Conservation (phyloP, 2,888 invertebrate genomes). For the Eugnorisma glareosa region DNA sequence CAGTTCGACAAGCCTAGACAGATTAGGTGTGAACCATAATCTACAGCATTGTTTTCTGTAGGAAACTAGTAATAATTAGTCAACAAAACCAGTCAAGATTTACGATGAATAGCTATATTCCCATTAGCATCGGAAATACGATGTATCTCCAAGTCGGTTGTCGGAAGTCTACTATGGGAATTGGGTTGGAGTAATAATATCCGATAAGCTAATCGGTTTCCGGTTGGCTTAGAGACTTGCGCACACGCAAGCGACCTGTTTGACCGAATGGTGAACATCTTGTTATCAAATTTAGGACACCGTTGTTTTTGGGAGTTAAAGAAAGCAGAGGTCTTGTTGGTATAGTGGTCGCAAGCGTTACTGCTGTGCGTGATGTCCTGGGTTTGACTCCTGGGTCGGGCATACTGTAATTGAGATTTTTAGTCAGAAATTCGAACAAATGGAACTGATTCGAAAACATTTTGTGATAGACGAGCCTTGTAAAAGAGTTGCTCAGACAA, state of each 20-base stretch:
- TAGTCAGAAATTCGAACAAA: not conserved
- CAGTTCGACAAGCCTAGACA: too few species aligned
- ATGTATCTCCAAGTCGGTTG: conserved; percentile 21
- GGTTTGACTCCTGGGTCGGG: not conserved
- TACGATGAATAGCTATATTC: conserved; percentile 37
- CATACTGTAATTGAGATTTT: not conserved
- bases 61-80: conserved; percentile 43
- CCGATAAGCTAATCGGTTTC: conserved; percentile 54
- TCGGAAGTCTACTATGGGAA: conserved; percentile 54
- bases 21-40: conserved; percentile 24
- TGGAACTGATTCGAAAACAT: too few species aligned
- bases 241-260: conserved; percentile 16
- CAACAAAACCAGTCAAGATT: conserved; percentile 41
- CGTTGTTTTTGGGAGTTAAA: not conserved
- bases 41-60: not conserved
- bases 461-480: not conserved
- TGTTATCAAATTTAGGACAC: not conserved
- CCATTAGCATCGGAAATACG: conserved; percentile 22
- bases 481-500: not conserved
- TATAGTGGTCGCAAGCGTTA: not conserved
- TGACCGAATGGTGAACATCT: not conserved
- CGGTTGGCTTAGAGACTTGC: conserved; percentile 39
- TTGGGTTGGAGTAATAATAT: conserved; percentile 50
- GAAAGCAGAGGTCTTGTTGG: not conserved
- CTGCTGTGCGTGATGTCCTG: not conserved